Base-by-base conservation (phyloP, 2,113 vertebrate genomes). In the Chloroceryle aenea region DNA sequence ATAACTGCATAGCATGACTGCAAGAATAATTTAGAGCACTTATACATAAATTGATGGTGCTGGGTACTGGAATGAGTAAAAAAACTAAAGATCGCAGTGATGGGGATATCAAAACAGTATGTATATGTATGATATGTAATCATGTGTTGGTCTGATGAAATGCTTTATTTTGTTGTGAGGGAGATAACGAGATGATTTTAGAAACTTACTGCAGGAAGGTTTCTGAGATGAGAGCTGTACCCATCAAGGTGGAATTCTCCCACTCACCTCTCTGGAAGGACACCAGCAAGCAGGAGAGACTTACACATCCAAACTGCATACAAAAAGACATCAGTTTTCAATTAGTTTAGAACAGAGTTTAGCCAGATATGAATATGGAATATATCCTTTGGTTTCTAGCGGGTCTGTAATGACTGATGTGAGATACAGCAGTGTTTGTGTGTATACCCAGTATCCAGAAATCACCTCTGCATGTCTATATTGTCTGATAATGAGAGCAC, bases 371-470 rank as follows among this genome's bases (percentile, higher is more conserved):
- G 55, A 59, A 55, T 26, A 30, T 40, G 22, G 87, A 89, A 81
- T 27, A 27, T 27, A 34, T 73, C 14, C 58, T 82, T 85, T 72
- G 38, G n/a, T 45, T 96, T 85, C 26, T 56, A 38, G 26, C 8
- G n/a, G 69, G 32, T 78, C 66, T 87, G 43, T 68, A 64, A 85
- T 68, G 26, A 9, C n/a, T 75, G 67, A 4, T 4, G 23, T 64
- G 69, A 21, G 25, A 68, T 90, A 67, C 63, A 83, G 67, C 67
- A 83, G 58, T 52, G 53, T 87, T 76, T 93, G 38, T 43, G 56
- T 79, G 36, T 47, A 47, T n/a, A 30, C 45, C 27, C 53, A 48
- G 50, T 58, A 64, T 30, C 62, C 74, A 90, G 77, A 93, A 72
- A 79, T 76, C n/a, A 79, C 40, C 67, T 76, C 58, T 91, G 66